These are phyloP conservation scores for Galleria mellonella DNA, from an alignment of 1,140 invertebrate genomes.

Conservation along the genomic window DNA sequence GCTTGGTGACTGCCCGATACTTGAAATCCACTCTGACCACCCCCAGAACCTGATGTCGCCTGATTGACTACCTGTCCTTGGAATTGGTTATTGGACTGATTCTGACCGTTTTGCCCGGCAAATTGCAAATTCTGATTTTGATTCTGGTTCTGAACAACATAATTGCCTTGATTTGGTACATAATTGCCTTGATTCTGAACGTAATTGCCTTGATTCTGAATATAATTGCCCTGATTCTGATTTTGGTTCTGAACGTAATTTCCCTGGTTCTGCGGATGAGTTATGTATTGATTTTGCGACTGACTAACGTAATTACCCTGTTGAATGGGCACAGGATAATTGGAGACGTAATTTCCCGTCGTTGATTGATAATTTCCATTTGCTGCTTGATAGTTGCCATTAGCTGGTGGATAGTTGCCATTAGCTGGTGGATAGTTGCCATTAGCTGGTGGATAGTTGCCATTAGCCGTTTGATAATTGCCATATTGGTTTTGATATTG, in stretches of 20 bases:
- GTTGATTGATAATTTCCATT: constrained; percentile 2
- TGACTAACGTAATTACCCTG: constrained; percentile 15
- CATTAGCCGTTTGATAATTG: constrained; percentile 1
- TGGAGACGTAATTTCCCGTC: neutral
- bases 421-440: constrained; percentile 7
- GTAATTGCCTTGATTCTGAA: neutral
- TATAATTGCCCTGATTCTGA: constrained; percentile 22
- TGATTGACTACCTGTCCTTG: neutral
- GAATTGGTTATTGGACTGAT: constrained; percentile 5
- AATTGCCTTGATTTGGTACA: constrained; percentile 3
- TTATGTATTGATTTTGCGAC: constrained; percentile 19
- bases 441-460: neutral
- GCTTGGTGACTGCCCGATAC: constrained; percentile 23
- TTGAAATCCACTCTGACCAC: constrained; percentile 19
- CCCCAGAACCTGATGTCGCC: neutral
- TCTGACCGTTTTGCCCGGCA: neutral
- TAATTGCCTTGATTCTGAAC: constrained; percentile 10
- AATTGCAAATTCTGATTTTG: neutral
- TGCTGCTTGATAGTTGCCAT: constrained; percentile 12
- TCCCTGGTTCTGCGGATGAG: constrained; percentile 23
- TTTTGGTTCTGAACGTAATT: constrained; percentile 12
- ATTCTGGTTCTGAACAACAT: neutral
- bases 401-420: constrained; percentile 13
- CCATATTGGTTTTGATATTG: constrained; percentile 18
- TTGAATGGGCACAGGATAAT: neutral